phyloP scores from a whole-genome alignment of 1,140 invertebrate species.

The Tachypleus tridentatus region DNA sequence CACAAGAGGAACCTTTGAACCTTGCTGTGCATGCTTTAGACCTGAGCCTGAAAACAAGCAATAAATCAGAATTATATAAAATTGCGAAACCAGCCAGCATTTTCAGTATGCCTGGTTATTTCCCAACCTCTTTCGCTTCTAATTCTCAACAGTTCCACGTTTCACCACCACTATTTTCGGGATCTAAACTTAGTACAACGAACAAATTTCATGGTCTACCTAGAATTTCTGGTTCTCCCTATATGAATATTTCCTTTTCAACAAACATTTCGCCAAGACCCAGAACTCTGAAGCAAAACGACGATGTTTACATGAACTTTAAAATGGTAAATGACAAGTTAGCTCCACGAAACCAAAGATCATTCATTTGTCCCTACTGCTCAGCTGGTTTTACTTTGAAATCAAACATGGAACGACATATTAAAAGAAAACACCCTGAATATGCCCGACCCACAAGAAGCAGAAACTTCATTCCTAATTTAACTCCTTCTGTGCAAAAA shows the following conservation, averaged over 20 bases:
- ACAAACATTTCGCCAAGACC: neutral
- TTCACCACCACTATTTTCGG: no score
- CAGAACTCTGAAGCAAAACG: no score
- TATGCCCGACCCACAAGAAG: conserved; percentile 18
- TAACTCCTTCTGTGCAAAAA: conserved; percentile 12
- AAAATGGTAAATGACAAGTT: conserved; percentile 74
- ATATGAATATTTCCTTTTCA: neutral
- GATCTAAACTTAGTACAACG: no score
- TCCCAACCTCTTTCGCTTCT: no score
- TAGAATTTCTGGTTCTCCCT: no score
- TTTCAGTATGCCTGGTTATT: no score
- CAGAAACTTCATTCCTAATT: conserved; percentile 15
- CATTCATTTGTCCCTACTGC: conserved; percentile 78
- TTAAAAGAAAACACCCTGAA: conserved; percentile 85
- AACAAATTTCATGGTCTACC: no score
- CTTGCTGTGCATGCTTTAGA: conserved; percentile 68
- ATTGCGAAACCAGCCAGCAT: no score
- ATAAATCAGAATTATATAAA: no score
- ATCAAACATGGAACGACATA: conserved; percentile 86
- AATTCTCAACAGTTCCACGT: no score
- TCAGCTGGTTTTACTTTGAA: conserved; percentile 74
- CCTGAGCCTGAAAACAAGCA: conserved; percentile 57
- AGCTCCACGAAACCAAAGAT: conserved; percentile 57
- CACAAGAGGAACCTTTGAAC: conserved; percentile 51
- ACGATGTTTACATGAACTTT: conserved; percentile 11